phyloP scores from a whole-genome alignment of 2,113 vertebrate species.

The Varanus salvator region DNA sequence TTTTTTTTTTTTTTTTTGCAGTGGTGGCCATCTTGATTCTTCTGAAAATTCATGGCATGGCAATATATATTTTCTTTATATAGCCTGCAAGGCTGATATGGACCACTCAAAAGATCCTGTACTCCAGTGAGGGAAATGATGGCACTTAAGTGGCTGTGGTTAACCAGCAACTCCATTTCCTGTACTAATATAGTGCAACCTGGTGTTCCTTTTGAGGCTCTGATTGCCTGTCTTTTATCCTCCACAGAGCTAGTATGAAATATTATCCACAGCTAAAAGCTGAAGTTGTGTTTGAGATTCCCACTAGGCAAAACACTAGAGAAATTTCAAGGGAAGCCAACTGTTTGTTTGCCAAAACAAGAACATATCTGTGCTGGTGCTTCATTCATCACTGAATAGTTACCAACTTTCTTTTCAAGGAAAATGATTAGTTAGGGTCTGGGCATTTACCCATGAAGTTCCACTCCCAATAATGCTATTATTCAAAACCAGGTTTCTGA shows the following conservation, averaged over 20 bases:
- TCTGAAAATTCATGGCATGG: too few relatives aligned
- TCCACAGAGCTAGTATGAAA: neutral
- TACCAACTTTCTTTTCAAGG: neutral
- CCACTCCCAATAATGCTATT: neutral
- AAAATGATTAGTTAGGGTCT: neutral
- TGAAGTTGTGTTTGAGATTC: neutral
- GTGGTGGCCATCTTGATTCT: too few relatives aligned
- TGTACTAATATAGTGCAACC: neutral
- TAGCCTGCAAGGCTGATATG: too few relatives aligned
- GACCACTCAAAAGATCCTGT: neutral
- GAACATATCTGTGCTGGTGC: neutral
- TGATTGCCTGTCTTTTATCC: conserved; percentile 1
- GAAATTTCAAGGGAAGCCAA: neutral
- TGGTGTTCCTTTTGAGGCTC: neutral
- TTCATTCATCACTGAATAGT: neutral
- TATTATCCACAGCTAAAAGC: neutral
- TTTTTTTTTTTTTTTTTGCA: too few relatives aligned
- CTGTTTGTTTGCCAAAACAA: neutral
- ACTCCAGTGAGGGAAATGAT: neutral
- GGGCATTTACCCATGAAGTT: neutral
- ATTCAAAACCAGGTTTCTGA: neutral
- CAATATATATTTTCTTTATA: too few relatives aligned
- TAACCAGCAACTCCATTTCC: neutral
- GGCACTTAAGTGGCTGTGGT: neutral
- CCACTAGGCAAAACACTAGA: neutral